phyloP scores from a whole-genome alignment of 2,888 invertebrate genomes.

The Lottia scabra region DNA sequence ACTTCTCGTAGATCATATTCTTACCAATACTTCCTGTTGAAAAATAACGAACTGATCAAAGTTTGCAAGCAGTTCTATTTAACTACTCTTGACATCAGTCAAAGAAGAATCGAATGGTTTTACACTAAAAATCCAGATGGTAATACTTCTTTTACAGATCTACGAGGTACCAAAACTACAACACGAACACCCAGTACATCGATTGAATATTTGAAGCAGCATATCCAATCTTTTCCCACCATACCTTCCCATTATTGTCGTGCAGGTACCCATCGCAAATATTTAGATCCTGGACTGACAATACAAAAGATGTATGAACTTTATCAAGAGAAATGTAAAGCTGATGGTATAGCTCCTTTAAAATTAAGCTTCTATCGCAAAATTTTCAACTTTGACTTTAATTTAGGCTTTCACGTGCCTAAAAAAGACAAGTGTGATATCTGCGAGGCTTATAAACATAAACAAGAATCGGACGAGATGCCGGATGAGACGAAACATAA shows the following conservation, averaged over 20 bases:
- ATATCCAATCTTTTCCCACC: no score
- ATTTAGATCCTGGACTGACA: no score
- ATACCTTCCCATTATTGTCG: no score
- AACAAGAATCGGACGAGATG: neutral
- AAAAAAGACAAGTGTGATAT: slow-evolving; percentile 26
- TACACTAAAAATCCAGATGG: no score
- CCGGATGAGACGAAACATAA: slow-evolving; percentile 15
- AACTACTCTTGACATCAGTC: slow-evolving; percentile 19
- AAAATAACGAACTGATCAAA: slow-evolving; percentile 5
- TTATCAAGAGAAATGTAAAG: slow-evolving; percentile 20
- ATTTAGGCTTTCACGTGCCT: slow-evolving; percentile 23
- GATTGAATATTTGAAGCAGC: no score
- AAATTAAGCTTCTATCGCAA: slow-evolving; percentile 20
- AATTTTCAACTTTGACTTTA: slow-evolving; percentile 27
- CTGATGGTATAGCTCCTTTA: slow-evolving; percentile 5
- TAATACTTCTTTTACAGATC: no score
- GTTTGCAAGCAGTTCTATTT: slow-evolving; percentile 27
- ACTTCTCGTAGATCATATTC: no score
- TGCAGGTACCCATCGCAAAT: no score
- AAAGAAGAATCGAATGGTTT: no score
- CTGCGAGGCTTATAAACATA: slow-evolving; percentile 21
- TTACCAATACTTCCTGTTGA: slow-evolving; percentile 18
- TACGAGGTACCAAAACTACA: no score
- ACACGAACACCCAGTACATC: no score
- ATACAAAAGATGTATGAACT: slow-evolving; percentile 29